These are phyloP conservation scores for Bombus pyrosoma DNA, from an alignment of 1,140 invertebrate species.

Conservation along the genomic window DNA sequence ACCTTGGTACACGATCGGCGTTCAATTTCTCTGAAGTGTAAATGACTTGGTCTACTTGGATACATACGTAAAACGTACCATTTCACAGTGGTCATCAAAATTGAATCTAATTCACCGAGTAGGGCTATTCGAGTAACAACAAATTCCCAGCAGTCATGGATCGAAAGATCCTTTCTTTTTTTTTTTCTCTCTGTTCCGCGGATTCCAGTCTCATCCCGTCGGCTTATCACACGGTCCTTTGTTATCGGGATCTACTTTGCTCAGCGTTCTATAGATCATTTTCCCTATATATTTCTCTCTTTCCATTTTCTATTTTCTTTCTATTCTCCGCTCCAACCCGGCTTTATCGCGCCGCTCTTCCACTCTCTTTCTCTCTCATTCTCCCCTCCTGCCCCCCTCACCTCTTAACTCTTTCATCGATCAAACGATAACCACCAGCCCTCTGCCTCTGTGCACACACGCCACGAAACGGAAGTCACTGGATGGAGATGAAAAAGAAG, in stretches of 20 bases:
- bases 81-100: background rate
- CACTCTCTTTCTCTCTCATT: background rate
- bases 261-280: conserved; percentile 60
- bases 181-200: background rate
- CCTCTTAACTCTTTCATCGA: conserved; percentile 60
- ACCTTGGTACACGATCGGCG: no score
- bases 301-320: conserved; percentile 46
- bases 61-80: background rate
- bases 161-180: conserved; percentile 19
- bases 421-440: conserved; percentile 58
- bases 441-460: background rate
- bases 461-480: conserved; percentile 18
- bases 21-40: no score
- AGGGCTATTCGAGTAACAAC: conserved; percentile 19
- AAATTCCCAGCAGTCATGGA: conserved; percentile 31
- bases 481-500: conserved; percentile 45
- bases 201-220: conserved; percentile 41
- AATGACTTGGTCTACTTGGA: background rate
- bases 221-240: conserved; percentile 45
- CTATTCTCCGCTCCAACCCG: conserved; percentile 28
- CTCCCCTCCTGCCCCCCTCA: no score
- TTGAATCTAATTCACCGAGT: background rate
- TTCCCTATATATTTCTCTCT: conserved; percentile 49
- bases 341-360: conserved; percentile 40
- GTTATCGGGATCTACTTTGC: conserved; percentile 52